Evolutionary conservation across 1,140 invertebrate species (phyloP), one percentile per base, ranked within the genome.

Genomic region (Drosophila sulfurigaster): DNA sequence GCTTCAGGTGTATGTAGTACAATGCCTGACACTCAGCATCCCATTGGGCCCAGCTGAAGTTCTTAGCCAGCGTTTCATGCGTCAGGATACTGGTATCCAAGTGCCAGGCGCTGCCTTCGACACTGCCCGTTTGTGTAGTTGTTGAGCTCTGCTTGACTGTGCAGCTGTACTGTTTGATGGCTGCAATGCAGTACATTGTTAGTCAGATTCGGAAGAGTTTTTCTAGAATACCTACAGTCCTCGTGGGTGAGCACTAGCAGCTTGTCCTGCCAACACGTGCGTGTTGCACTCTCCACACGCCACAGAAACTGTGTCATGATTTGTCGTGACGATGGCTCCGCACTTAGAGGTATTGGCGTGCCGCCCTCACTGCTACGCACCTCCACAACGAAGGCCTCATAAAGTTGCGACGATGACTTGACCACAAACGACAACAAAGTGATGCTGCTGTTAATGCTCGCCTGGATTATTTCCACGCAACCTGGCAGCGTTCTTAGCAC

Each of bases 41-140:
- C 96, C 96, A 97, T 77, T 97, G 96, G 0, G 96, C 96, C 96
- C 96, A 97, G 56, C 95, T 95, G 79, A 97, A 97, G 35, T 94
- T 94, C 83, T 95, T 95, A 0, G 96, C 95, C 60, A 97, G 93
- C 1, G 93, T 94, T 91, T 96, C 96, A 7, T 94, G 93, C 48
- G 93, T 94, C 2, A 95, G 87, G 20, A 94, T 92, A 15, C 93
- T 93, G 1, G 93, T 93, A 80, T 94, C 93, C 70, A 94, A 92
- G 8, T 91, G 92, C 94, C 94, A 94, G 13, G 79, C 81, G 59
- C 71, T 90, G 49, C 64, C 70, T 15, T 94, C 93, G 7, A 93
- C 93, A 92, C 93, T 68, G 92, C 93, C 92, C 79, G 91, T 76
- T 86, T 68, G 60, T 0, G 73, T 69, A 3, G 65, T 75, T 3